Percentiles rank a stretch among this genome's conserved stretches.
Conservation (phyloP, 2,888 invertebrate species). For the Ashinkailepas kermadecensis region DNA sequence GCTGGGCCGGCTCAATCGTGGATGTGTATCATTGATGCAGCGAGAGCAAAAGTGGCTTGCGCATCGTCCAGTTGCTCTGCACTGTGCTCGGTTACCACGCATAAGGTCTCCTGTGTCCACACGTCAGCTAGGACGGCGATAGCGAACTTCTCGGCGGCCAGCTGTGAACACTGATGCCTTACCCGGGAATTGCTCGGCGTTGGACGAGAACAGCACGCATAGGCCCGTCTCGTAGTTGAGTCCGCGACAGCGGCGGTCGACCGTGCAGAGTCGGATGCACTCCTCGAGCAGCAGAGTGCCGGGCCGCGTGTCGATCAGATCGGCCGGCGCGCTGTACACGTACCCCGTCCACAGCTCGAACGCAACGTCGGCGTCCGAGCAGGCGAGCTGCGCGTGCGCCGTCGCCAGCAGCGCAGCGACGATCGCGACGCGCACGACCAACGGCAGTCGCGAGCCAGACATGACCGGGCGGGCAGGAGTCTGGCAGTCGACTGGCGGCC, state of each 20-base stretch:
- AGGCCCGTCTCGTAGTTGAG: constrained; percentile 45
- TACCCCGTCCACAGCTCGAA: constrained; percentile 42
- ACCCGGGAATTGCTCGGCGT: constrained; percentile 40
- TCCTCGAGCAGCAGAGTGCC: constrained; percentile 42
- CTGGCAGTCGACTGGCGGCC: background rate
- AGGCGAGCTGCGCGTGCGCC: background rate
- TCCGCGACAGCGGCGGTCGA: constrained; percentile 39
- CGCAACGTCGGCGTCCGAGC: constrained; percentile 34
- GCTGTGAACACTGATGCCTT: constrained; percentile 22
- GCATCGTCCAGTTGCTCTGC: too few species aligned
- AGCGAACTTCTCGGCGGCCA: too few species aligned
- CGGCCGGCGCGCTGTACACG: constrained; percentile 43
- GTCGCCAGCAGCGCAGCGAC: background rate
- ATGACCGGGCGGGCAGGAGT: background rate
- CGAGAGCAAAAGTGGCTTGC: too few species aligned
- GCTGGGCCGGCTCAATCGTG: too few species aligned
- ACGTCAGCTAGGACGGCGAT: too few species aligned
- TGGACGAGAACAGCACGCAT: constrained; percentile 42
- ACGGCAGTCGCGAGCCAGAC: background rate
- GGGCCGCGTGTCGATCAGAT: constrained; percentile 43
- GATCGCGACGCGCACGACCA: background rate
- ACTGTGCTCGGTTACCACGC: too few species aligned
- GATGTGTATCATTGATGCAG: too few species aligned
- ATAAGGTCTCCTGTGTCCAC: too few species aligned
- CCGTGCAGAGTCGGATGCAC: constrained; percentile 40